Evolutionary conservation across 2,113 vertebrate genomes (phyloP).

Genomic region (Oxyruncus cristatus): DNA sequence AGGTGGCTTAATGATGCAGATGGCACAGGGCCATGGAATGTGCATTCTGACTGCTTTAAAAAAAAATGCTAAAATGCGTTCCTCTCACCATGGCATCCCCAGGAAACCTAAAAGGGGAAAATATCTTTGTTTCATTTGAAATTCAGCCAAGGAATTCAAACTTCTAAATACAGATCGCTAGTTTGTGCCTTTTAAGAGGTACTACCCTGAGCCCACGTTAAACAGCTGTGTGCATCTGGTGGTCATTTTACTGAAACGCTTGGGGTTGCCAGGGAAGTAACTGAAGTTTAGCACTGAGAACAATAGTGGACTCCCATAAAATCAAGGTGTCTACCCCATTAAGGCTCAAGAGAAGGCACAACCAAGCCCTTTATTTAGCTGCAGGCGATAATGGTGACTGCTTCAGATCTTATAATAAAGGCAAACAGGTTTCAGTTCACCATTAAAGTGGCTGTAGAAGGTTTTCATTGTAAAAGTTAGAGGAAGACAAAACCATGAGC

Average conservation of each 20-base stretch:
- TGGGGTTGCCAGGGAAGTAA: not conserved
- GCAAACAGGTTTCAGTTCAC: not conserved
- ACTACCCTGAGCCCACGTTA: not conserved
- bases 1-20: conserved; percentile 16
- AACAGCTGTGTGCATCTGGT: not conserved
- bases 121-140: not conserved
- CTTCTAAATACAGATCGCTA: not conserved
- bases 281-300: not conserved
- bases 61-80: not conserved
- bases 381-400: not conserved
- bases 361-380: not conserved
- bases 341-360: not conserved
- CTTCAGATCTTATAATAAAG: not conserved
- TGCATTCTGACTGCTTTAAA: not conserved
- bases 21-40: not conserved
- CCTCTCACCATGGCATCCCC: not conserved
- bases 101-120: not conserved
- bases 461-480: not conserved
- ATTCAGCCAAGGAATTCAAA: not conserved
- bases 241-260: not conserved
- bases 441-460: not conserved
- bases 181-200: not conserved
- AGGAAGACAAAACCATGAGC: not conserved
- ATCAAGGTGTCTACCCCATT: not conserved
- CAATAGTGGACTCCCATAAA: not conserved